Evolutionary conservation across 2,888 invertebrate species (phyloP).

Genomic region (Cantharis nigra): DNA sequence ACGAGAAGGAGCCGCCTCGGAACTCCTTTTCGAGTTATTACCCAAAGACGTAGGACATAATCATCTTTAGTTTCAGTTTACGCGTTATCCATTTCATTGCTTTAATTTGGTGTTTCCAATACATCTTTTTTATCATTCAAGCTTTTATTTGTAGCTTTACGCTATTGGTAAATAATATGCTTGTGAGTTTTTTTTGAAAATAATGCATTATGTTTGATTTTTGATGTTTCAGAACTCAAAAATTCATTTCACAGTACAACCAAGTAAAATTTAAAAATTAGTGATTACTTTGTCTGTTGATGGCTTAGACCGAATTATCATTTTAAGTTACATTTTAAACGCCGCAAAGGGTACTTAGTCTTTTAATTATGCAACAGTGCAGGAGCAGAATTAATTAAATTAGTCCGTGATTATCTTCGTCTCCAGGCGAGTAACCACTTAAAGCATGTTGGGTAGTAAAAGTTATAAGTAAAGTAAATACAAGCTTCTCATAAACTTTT

Average conservation of each 20-base stretch:
- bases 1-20: neutral
- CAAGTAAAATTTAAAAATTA: neutral
- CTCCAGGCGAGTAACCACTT: conserved; percentile 33
- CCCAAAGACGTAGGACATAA: neutral
- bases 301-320: neutral
- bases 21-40: neutral
- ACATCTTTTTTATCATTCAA: neutral
- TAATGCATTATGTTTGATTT: neutral
- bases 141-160: neutral
- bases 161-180: neutral
- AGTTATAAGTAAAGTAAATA: conserved; percentile 5
- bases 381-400: conserved; percentile 44
- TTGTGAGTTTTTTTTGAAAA: neutral
- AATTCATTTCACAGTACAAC: neutral
- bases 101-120: neutral
- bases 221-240: neutral
- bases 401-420: conserved; percentile 43
- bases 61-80: neutral
- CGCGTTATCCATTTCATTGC: neutral
- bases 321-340: conserved; percentile 9
- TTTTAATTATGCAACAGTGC: conserved; percentile 44
- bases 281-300: neutral
- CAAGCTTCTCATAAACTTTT: neutral
- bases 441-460: conserved; percentile 25
- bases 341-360: conserved; percentile 20